phyloP scores from a whole-genome alignment of 2,797 vertebrate genomes.

The Acanthurus tractus region DNA sequence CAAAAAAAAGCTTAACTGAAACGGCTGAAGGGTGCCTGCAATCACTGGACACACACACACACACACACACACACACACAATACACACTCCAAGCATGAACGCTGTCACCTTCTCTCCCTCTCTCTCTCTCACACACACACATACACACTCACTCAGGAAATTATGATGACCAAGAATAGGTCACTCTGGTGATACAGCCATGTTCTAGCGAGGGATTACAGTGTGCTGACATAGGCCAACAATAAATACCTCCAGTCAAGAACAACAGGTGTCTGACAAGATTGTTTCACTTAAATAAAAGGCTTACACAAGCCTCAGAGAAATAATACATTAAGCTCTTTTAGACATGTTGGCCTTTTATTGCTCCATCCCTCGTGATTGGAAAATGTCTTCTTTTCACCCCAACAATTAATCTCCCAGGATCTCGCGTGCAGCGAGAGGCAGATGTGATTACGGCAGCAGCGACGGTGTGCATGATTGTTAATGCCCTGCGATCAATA shows the following conservation, averaged over 20 bases:
- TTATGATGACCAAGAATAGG: conserved; percentile 76
- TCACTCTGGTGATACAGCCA: conserved; percentile 66
- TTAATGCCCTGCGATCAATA: conserved; percentile 48
- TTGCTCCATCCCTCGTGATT: conserved; percentile 60
- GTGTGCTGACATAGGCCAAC: conserved; percentile 71
- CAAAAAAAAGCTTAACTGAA: conserved; percentile 54
- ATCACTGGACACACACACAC: conserved; percentile 52
- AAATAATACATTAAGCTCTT: conserved; percentile 76
- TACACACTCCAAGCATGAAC: conserved; percentile 1
- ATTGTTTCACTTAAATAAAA: conserved; percentile 80
- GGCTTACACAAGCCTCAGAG: conserved; percentile 65
- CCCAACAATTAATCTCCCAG: conserved; percentile 46
- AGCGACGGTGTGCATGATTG: background rate
- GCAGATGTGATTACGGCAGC: conserved; percentile 29
- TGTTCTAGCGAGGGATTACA: conserved; percentile 72
- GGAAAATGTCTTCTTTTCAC: conserved; percentile 55
- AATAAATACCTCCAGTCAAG: conserved; percentile 68
- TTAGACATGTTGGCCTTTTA: conserved; percentile 64
- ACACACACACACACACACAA: conserved; percentile 37
- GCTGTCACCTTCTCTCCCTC: conserved; percentile 38
- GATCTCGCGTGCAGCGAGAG: background rate
- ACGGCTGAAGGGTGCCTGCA: conserved; percentile 63
- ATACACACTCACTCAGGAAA: conserved; percentile 57
- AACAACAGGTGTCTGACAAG: conserved; percentile 82
- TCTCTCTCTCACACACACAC: conserved; percentile 18